Evolutionary conservation across 2,113 vertebrate species (phyloP).

Genomic region (Chloropsis cyanopogon): DNA sequence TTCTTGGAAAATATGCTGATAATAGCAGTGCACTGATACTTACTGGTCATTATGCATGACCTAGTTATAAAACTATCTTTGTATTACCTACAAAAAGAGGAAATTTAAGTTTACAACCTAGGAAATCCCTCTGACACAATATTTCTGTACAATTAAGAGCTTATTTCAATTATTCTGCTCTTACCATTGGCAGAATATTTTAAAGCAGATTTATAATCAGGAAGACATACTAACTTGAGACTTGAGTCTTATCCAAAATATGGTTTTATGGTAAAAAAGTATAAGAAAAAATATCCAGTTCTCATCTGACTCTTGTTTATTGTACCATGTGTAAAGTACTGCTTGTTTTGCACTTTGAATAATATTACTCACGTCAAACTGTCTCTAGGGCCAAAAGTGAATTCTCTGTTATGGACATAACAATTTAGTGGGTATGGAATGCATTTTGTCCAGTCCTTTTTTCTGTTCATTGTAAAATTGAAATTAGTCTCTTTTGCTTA

Average conservation of each 20-base stretch:
- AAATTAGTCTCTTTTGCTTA: constrained; percentile 81
- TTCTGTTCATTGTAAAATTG: constrained; percentile 72
- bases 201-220: not conserved
- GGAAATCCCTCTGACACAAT: not conserved
- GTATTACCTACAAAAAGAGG: not conserved
- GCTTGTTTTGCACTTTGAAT: not conserved
- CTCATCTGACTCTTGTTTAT: not conserved
- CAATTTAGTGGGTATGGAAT: not conserved
- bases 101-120: not conserved
- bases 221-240: not conserved
- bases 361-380: not conserved
- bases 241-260: not conserved
- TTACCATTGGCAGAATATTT: not conserved
- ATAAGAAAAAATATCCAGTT: not conserved
- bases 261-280: not conserved
- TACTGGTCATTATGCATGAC: not conserved
- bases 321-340: not conserved
- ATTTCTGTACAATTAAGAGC: not conserved
- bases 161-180: not conserved
- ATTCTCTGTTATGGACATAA: constrained; percentile 8
- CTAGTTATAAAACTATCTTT: not conserved
- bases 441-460: constrained; percentile 52
- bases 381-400: not conserved
- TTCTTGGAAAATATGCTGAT: not conserved
- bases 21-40: not conserved